These are phyloP conservation scores for Hypolimnas misippus DNA, from an alignment of 2,888 invertebrate genomes.

Conservation along the genomic window DNA sequence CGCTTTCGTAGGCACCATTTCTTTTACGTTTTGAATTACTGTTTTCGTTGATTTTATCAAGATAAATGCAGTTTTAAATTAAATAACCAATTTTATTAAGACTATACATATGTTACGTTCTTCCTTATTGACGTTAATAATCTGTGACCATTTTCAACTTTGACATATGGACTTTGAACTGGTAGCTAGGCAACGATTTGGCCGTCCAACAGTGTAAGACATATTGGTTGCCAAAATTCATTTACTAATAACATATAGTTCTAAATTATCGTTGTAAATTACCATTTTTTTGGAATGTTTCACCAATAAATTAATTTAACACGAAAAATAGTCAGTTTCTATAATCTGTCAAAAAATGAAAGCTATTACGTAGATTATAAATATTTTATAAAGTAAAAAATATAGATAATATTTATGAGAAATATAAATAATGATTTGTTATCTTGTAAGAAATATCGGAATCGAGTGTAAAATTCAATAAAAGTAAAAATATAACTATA, in stretches of 20 bases:
- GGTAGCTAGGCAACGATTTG: too few relatives aligned
- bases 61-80: background rate
- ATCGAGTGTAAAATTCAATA: background rate
- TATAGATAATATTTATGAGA: background rate
- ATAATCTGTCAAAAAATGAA: constrained; percentile 10
- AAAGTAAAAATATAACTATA: constrained; percentile 1
- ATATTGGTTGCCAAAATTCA: too few relatives aligned
- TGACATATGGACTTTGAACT: too few relatives aligned
- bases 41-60: constrained; percentile 20
- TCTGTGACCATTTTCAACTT: too few relatives aligned
- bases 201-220: too few relatives aligned
- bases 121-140: too few relatives aligned
- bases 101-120: too few relatives aligned
- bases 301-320: background rate
- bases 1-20: too few relatives aligned
- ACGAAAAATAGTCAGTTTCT: constrained; percentile 4
- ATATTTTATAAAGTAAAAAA: background rate
- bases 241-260: too few relatives aligned
- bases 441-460: background rate
- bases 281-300: constrained; percentile 18
- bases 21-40: too few relatives aligned
- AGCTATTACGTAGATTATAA: background rate
- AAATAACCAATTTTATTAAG: too few relatives aligned
- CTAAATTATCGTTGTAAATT: too few relatives aligned
- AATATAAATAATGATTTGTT: background rate